Base-by-base conservation (phyloP, 92 coral and sea anemone species). In the Meandrina meandrites region DNA sequence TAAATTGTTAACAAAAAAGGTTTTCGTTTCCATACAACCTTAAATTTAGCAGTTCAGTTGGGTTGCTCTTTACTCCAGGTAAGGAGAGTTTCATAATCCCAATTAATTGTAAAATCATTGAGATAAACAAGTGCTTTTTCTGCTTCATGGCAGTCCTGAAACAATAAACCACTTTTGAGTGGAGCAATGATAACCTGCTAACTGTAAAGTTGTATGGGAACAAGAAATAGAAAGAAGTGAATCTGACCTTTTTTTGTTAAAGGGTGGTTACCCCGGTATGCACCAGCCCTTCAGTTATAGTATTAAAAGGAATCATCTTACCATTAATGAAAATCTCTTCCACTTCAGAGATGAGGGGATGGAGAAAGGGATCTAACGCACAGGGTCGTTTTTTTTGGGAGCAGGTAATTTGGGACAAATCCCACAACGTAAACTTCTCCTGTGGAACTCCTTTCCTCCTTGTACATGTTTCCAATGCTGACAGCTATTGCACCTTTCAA, bases 391-490 rank as follows among this genome's bases (percentile, higher is more conserved):
- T 79, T 90, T 66, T 92, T 87, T 62, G 95, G 90, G 24, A 92
- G 28, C 84, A 70, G 30, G 54, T 86, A 57, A 31, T 67, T 86
- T 17, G 91, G 92, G 1, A 90, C 91, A 90, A 89, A 92, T 53
- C 95, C 95, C 42, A 92, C 85, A 19, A 86, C 92, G 83, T 82
- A 92, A n/a, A 92, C 90, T 82, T 92, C 92, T 34, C 69, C 75
- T 24, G 86, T 62, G 31, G 73, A 4, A 54, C 86, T 35, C 64
- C 92, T 84, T 17, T 83, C 86, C 21, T 67, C 74, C 74, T 89
- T 89, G 85, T 70, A 76, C 86, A 89, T 76, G 75, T 89, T 89
- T 10, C 54, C 88, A 75, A 89, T 84, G 27, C 81, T 48, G 34
- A 89, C 88, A 30, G 84, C 88, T 16, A 78, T 72, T 57, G 90